Conservation (phyloP, 2,888 invertebrate species). For the Nomada hirtipes region DNA sequence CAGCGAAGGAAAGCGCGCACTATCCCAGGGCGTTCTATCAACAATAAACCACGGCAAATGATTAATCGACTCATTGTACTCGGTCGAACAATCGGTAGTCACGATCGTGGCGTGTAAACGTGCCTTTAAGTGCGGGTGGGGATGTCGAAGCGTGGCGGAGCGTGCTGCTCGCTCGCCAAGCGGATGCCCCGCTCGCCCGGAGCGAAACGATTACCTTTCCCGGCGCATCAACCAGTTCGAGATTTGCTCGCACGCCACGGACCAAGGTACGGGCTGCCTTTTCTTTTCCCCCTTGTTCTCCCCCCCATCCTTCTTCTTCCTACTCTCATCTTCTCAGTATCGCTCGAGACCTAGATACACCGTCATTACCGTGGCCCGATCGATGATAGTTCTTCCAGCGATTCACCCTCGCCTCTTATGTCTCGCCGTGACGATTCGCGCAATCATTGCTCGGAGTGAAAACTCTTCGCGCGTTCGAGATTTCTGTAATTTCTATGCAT, state of each 20-base stretch:
- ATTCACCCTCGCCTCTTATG: constrained; percentile 8
- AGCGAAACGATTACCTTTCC: constrained; percentile 80
- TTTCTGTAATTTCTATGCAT: constrained; percentile 10
- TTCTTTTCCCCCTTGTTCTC: background rate
- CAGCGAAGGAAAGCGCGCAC: background rate
- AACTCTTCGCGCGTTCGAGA: background rate
- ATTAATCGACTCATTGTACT: constrained; percentile 59
- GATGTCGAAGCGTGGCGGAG: constrained; percentile 79
- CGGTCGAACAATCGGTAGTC: constrained; percentile 60
- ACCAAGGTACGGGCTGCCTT: constrained; percentile 53
- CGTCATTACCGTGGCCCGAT: constrained; percentile 42
- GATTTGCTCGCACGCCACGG: constrained; percentile 54
- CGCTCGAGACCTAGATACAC: constrained; percentile 41
- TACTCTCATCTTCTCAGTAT: constrained; percentile 2
- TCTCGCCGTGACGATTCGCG: background rate
- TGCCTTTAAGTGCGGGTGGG: constrained; percentile 69
- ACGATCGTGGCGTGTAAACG: constrained; percentile 60
- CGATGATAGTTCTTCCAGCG: constrained; percentile 15
- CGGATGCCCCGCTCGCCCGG: constrained; percentile 75
- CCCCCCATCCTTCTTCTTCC: constrained; percentile 12
- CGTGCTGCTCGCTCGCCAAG: constrained; percentile 76
- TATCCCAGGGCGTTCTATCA: constrained; percentile 17
- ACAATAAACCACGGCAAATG: constrained; percentile 50
- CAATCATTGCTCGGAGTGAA: constrained; percentile 21
- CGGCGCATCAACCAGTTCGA: constrained; percentile 76